Base-by-base conservation (phyloP, 2,113 vertebrate genomes). In the Rhinichthys klamathensis region DNA sequence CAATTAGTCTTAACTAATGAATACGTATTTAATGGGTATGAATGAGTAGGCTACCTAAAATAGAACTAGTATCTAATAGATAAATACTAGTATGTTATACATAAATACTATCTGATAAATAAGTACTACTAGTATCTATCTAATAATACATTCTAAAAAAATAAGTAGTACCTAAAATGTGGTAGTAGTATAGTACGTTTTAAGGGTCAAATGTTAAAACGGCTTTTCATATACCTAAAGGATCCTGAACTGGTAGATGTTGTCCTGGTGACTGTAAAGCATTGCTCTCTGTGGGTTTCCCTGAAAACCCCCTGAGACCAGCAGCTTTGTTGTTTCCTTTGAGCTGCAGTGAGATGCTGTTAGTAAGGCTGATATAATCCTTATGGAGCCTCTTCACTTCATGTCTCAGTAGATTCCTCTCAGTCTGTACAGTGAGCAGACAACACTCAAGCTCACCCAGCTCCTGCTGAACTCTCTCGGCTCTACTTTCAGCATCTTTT, bases 361-460 rank as follows among this genome's bases (percentile, higher is more conserved):
- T 70, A 41, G 49, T 84, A 70, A 93, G 88, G 65, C 69, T 85
- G 69, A 90, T 60, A 70, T 90, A 93, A 25, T 93, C 88, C 27
- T 84, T 85, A 69, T 88, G 89, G 35, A 93, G 91, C 41, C 86
- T 88, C 46, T 25, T 44, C 21, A 93, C 87, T 87, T 95, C 92
- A 88, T 92, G 86, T 80, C 90, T 88, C 70, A 93, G 80, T 11
- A 89, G 75, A 60, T 93, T 85, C 7, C 88, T 92, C 87, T 95
- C 90, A 15, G 93, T 92, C 89, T 93, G 92, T 80, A 92, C 46
- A 16, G 90, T 92, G 41, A 89, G 72, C 23, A 91, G 82, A 1
- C 90, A 92, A 79, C 91, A 90, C 88, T 93, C 92, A 56, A 92
- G 75, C 15, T 91, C 86, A 9, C 90, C 61, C 76, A 83, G 84